phyloP scores from a whole-genome alignment of 2,113 vertebrate genomes.

The Pollachius pollachius region DNA sequence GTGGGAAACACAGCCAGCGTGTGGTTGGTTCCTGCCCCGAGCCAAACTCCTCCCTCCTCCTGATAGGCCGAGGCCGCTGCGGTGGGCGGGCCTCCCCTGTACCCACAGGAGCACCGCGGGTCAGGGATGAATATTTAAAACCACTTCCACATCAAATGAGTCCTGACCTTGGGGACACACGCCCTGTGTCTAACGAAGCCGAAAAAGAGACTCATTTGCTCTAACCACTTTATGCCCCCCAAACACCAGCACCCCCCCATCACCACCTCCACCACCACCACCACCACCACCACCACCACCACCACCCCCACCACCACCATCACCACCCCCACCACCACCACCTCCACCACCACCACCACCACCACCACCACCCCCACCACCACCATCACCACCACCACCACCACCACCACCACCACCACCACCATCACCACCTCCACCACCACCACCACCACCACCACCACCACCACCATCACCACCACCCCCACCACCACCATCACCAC shows the following conservation, averaged over 20 bases:
- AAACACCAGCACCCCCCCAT: background rate
- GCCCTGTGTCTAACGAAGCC: constrained; percentile 39
- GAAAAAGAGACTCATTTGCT: constrained; percentile 51
- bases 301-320: background rate
- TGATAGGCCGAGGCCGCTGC: constrained; percentile 37
- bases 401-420: too few relatives aligned
- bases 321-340: too few relatives aligned
- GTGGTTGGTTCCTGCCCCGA: too few relatives aligned
- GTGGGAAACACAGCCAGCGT: too few relatives aligned
- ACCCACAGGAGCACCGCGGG: constrained; percentile 54
- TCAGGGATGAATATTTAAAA: constrained; percentile 71
- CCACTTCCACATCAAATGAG: constrained; percentile 63
- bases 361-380: too few relatives aligned
- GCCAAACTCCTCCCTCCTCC: too few relatives aligned
- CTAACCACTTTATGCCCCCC: constrained; percentile 18
- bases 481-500: too few relatives aligned
- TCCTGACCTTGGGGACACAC: constrained; percentile 62
- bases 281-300: background rate
- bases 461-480: too few relatives aligned
- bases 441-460: too few relatives aligned
- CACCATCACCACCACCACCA: too few relatives aligned
- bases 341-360: too few relatives aligned
- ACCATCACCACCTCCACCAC: too few relatives aligned
- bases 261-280: background rate
- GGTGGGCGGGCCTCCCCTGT: constrained; percentile 21